Evolutionary conservation across 2,888 invertebrate species (phyloP).

Genomic region (Hypsopygia costalis): DNA sequence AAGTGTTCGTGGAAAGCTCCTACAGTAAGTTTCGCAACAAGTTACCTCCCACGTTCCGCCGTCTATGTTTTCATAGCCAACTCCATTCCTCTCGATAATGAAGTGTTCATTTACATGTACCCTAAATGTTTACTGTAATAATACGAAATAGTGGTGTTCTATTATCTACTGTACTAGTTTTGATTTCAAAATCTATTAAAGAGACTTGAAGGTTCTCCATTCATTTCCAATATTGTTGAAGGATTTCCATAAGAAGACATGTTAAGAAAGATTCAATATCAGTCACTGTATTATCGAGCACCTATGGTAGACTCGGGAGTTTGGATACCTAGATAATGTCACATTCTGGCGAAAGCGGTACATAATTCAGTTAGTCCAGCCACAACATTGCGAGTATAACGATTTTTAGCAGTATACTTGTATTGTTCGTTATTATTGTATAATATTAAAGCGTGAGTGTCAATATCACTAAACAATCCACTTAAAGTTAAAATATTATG

Average conservation of each 20-base stretch:
- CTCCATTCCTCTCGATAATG: constrained; percentile 30
- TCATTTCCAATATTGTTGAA: neutral
- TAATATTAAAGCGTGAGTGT: no score
- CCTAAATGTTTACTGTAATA: neutral
- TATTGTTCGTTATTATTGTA: no score
- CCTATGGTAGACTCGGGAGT: no score
- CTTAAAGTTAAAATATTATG: no score
- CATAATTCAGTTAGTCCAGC: no score
- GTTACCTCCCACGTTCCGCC: constrained; percentile 37
- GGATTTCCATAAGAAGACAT: no score
- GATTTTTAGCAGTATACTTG: no score
- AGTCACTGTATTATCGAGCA: constrained; percentile 37
- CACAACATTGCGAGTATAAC: no score
- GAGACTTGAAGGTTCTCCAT: no score
- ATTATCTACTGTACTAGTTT: neutral
- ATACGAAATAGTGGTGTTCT: neutral
- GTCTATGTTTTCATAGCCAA: constrained; percentile 29
- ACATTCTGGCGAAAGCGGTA: no score
- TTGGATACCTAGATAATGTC: no score
- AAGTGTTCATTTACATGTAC: constrained; percentile 16
- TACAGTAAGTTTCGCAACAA: constrained; percentile 44
- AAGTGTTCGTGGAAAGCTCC: constrained; percentile 45
- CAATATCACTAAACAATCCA: no score
- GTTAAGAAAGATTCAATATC: constrained; percentile 38
- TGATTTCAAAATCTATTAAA: neutral